Base-by-base conservation (phyloP, 1,140 invertebrate species). In the Scaptomyza montana region DNA sequence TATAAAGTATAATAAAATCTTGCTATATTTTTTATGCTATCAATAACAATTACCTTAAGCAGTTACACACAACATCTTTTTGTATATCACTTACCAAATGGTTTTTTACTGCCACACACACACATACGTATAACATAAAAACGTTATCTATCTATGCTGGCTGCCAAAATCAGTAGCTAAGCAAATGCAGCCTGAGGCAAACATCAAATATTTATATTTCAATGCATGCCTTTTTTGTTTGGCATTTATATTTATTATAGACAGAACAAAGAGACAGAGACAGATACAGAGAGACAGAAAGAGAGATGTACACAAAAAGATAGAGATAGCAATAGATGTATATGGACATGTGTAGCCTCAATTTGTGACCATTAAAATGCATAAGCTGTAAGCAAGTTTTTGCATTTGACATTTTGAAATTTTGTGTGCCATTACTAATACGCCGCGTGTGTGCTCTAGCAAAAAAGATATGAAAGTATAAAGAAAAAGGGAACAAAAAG, bases 331-430 rank as follows among this genome's bases (percentile, higher is more conserved):
- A 9, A 50, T 21, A 0, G 12, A 30, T 33, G 30, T 33, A 6
- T 33, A 33, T 33, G 25, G 19, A 41, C 16, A 5, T 55, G 43
- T 60, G 60, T 51, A 64, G 80, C 78, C 78, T 82, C 81, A 82
- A 82, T 82, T 86, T 86, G 84, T 78, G 78, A 62, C 75, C 84
- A 86, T 87, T 87, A 87, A 87, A 87, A 89, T 87, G 84, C 84
- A 87, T 67, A 87, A 80, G 78, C 75, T 67, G 67, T 77, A 75
- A 78, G 73, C 68, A 74, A n/a, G 61, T 66, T 87, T 77, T 77
- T 77, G 55, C 75, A 77, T 77, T 74, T 77, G 75, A 77, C 75
- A 77, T 74, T 74, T 74, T 74, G 43, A 49, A 6, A 43, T 59
- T 50, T 64, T 62, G 25, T 60, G 39, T 55, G 51, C 7, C 63